Evolutionary conservation across 2,888 invertebrate species (phyloP), one percentile per base, ranked within the genome.

Genomic region (Rhamnusium bicolor): DNA sequence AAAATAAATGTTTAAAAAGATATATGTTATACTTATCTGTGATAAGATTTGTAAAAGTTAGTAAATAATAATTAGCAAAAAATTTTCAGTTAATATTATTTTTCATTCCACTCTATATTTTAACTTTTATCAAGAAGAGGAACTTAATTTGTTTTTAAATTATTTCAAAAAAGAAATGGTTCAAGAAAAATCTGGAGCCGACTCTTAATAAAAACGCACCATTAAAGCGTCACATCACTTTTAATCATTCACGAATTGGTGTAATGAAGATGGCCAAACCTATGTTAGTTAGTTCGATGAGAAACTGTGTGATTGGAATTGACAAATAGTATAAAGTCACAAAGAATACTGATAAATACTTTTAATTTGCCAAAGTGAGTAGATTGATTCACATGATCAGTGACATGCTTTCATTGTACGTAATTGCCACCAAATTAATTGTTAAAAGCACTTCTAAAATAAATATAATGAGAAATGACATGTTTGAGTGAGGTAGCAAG

Each of bases 261-360:
- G 56, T 69, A 69, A 72, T 72, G 32, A 68, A 61, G 47, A 63
- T 40, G 49, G 21, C 40, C 67, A 62, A 46, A 62, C 62, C 47
- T 49, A 19, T 18, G 46, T 62, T 29, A 46, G 56, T 65, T 65
- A 65, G 19, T 19, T 14, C 24, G 66, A 40, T 18, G 65, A 67
- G 40, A 40, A 46, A 27, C 14, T 29, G 53, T 27, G 65, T 67
- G 66, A 54, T 67, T 46, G 40, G 40, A 46, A 67, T 67, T 24
- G 56, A 67, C 21, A 67, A 56, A 56, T 29, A 27, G 56, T 6
- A 16, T 46, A 29, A n/a, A 29, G 21, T 14, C 40, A 24, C 16
- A 3, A 5, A 14, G 51, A 16, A 56, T 54, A 46, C 46, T 18
- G 56, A 67, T 54, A 32, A 53, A 53, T 53, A 19, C 65, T 18